Percentiles rank a stretch among this genome's conserved stretches.
These are phyloP conservation scores for Epizoanthus rinbou DNA, from an alignment of 92 coral and sea anemone genomes.

Conservation along the genomic window DNA sequence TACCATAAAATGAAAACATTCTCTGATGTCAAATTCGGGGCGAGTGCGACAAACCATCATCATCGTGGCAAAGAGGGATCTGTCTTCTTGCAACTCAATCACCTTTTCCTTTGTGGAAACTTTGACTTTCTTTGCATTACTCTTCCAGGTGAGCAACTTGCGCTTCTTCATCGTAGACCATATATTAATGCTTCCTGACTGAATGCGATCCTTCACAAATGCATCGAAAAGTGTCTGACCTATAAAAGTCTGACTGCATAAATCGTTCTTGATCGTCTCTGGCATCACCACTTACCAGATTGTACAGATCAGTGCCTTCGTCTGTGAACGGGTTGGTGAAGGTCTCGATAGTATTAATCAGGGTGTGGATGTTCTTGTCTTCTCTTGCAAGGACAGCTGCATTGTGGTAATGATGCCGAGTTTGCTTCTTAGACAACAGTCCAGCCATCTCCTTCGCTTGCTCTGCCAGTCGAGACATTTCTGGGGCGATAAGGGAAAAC, in stretches of 20 bases:
- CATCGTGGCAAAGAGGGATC: constrained; percentile 21
- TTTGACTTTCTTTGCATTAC: constrained; percentile 23
- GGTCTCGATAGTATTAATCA: constrained; percentile 1
- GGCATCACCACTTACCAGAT: neutral
- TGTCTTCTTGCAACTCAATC: constrained; percentile 28
- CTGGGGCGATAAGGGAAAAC: neutral
- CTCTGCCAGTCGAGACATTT: constrained; percentile 14
- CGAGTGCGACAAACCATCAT: constrained; percentile 30
- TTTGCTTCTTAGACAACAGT: neutral
- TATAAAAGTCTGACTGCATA: too few species aligned
- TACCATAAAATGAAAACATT: too few species aligned
- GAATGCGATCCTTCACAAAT: constrained; percentile 16
- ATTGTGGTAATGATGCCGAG: constrained; percentile 13
- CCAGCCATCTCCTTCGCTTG: constrained; percentile 33
- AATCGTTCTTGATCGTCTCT: too few species aligned
- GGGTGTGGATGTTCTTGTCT: neutral
- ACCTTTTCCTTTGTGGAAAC: neutral
- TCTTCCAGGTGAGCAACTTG: constrained; percentile 19
- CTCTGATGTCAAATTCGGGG: constrained; percentile 12
- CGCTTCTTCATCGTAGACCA: constrained; percentile 30
- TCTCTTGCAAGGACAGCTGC: constrained; percentile 11
- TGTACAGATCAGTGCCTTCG: constrained; percentile 6
- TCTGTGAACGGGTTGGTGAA: constrained; percentile 36
- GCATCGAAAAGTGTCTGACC: too few species aligned
- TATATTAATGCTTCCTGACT: neutral